Conservation (phyloP, 1,140 invertebrate genomes). For the Lucilia sericata region DNA sequence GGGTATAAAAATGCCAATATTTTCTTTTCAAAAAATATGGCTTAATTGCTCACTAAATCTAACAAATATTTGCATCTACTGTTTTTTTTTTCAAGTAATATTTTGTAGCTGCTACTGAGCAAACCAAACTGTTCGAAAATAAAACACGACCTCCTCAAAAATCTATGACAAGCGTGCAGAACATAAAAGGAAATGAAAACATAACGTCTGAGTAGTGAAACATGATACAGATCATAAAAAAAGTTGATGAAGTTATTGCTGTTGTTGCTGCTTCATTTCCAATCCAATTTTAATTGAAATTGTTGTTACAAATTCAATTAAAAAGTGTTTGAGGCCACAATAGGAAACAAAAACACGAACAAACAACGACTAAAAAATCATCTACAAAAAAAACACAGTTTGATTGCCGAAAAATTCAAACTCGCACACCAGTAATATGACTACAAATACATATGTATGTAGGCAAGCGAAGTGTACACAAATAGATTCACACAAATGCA, state of each 20-base stretch:
- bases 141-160: no score
- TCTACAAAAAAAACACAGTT: no score
- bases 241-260: neutral
- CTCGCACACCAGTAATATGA: neutral
- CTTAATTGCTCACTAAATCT: no score
- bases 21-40: no score
- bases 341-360: neutral
- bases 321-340: slow-evolving; percentile 5
- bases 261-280: neutral
- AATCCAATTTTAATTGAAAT: neutral
- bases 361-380: neutral
- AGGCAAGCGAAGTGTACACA: no score
- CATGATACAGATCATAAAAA: slow-evolving; percentile 3
- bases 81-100: no score
- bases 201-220: neutral
- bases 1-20: no score
- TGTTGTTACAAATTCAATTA: neutral
- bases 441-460: neutral
- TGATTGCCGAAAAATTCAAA: neutral
- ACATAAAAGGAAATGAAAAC: neutral
- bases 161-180: neutral
- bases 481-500: neutral
- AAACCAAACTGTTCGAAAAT: no score
- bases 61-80: no score
- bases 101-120: no score